These are phyloP conservation scores for Anoura caudifer DNA, from an alignment of 2,113 vertebrate genomes.

Conservation along the genomic window DNA sequence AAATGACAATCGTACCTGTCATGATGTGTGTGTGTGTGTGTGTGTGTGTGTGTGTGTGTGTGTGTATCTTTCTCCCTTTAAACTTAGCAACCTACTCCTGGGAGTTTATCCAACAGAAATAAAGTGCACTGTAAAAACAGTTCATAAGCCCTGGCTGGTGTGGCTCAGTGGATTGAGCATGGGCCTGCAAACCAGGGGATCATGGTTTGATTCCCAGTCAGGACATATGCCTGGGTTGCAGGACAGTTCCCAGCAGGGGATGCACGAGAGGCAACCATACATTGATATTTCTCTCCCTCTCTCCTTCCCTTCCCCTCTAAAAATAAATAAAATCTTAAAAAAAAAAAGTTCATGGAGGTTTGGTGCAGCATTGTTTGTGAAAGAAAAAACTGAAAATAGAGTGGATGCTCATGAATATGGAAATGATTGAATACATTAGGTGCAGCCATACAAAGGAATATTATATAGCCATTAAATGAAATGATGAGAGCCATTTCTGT, in stretches of 20 bases:
- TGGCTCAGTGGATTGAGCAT: too few species aligned
- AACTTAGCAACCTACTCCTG: not conserved
- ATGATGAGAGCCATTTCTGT: not conserved
- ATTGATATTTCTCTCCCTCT: too few species aligned
- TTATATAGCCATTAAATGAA: not conserved
- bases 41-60: too few species aligned
- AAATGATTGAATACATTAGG: not conserved
- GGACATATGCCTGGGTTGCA: too few species aligned
- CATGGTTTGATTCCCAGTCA: too few species aligned
- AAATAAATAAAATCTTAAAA: too few species aligned
- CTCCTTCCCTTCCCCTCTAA: too few species aligned
- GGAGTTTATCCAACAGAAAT: not conserved
- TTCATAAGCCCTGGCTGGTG: too few species aligned
- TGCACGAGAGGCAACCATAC: too few species aligned
- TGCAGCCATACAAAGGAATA: not conserved
- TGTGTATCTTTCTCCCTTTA: not conserved
- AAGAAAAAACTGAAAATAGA: not conserved
- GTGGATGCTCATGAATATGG: not conserved
- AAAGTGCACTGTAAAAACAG: not conserved
- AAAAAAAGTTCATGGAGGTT: not conserved
- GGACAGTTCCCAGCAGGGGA: too few species aligned
- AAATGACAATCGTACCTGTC: not conserved
- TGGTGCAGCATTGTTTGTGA: not conserved
- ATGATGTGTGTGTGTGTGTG: not conserved
- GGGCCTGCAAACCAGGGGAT: too few species aligned